Conservation (phyloP, 2,113 vertebrate species). For the Thermophis baileyi region DNA sequence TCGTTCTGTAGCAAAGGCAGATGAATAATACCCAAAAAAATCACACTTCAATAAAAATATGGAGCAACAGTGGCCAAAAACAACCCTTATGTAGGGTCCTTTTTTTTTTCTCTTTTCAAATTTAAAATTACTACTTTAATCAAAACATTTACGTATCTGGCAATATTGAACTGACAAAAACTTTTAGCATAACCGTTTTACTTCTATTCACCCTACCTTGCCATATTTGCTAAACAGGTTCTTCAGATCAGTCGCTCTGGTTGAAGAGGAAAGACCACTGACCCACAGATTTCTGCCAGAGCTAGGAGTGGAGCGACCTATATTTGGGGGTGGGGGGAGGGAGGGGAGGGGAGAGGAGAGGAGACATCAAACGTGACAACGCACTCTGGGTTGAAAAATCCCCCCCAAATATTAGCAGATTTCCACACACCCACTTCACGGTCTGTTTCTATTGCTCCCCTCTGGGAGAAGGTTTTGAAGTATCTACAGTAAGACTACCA, state of each 20-base stretch:
- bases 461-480: too few species aligned
- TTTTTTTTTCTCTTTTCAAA: neutral
- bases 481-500: too few species aligned
- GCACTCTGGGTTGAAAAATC: neutral
- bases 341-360: slow-evolving; percentile 26
- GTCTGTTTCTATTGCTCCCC: too few species aligned
- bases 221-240: slow-evolving; percentile 95
- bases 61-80: neutral
- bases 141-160: neutral
- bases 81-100: neutral
- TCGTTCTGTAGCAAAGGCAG: neutral
- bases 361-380: neutral
- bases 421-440: too few species aligned
- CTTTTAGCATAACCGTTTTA: neutral
- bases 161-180: neutral
- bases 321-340: neutral
- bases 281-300: slow-evolving; percentile 96
- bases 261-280: slow-evolving; percentile 93
- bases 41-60: neutral
- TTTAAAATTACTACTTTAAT: neutral
- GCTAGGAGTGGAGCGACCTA: slow-evolving; percentile 66
- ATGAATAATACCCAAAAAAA: neutral
- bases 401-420: neutral
- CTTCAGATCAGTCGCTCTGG: slow-evolving; percentile 96
- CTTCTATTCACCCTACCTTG: slow-evolving; percentile 74